phyloP scores from a whole-genome alignment of 1,140 invertebrate species.

The Scaptomyza montana region DNA sequence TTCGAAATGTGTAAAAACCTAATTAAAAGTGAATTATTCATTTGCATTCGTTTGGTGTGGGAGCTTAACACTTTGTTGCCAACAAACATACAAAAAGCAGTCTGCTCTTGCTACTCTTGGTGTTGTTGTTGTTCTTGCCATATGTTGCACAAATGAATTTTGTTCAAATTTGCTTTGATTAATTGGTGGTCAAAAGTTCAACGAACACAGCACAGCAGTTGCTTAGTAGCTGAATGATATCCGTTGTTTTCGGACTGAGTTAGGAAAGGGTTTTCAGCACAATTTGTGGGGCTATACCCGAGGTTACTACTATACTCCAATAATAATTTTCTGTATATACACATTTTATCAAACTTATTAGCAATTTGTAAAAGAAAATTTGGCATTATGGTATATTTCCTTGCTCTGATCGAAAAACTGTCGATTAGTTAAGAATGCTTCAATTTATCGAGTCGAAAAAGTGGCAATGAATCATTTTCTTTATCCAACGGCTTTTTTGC shows the following conservation, averaged over 20 bases:
- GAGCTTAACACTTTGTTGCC: constrained; percentile 43
- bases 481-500: too few species aligned
- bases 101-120: constrained; percentile 46
- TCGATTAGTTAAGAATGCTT: too few species aligned
- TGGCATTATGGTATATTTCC: too few species aligned
- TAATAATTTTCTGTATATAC: too few species aligned
- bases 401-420: too few species aligned
- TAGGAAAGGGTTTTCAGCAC: background rate
- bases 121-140: constrained; percentile 52
- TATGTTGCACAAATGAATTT: constrained; percentile 79
- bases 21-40: constrained; percentile 81
- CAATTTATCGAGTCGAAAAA: too few species aligned
- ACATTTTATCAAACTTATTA: too few species aligned
- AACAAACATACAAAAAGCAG: constrained; percentile 61
- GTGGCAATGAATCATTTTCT: too few species aligned
- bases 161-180: constrained; percentile 78
- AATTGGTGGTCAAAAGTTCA: constrained; percentile 82
- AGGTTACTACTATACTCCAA: background rate
- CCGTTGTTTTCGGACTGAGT: background rate
- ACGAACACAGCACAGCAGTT: constrained; percentile 53
- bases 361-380: too few species aligned
- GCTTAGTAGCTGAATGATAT: constrained; percentile 30
- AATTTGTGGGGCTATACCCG: too few species aligned
- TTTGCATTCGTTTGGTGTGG: constrained; percentile 49
- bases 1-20: constrained; percentile 75